phyloP scores from a whole-genome alignment of 2,888 invertebrate species.

The Drosophila seclusa region DNA sequence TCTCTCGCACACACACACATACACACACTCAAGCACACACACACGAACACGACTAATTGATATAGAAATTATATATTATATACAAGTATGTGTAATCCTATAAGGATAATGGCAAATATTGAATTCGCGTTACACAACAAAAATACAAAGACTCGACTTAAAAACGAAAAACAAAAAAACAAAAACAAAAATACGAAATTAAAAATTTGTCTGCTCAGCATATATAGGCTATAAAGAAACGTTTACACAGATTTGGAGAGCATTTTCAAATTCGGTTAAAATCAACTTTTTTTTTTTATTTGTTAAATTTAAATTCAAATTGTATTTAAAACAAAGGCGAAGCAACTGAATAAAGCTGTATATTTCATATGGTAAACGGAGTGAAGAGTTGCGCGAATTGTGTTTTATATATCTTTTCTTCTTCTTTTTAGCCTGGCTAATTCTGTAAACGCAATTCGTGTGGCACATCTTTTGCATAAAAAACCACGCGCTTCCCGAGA shows the following conservation, averaged over 20 bases:
- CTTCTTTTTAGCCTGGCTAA: slow-evolving; percentile 5
- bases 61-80: slow-evolving; percentile 65
- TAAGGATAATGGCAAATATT: slow-evolving; percentile 66
- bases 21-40: slow-evolving; percentile 11
- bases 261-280: slow-evolving; percentile 11
- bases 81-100: slow-evolving; percentile 64
- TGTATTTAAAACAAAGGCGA: slow-evolving; percentile 65
- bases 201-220: slow-evolving; percentile 71
- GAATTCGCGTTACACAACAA: slow-evolving; percentile 72
- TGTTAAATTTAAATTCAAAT: slow-evolving; percentile 54
- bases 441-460: slow-evolving; percentile 37
- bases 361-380: slow-evolving; percentile 75
- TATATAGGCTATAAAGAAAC: slow-evolving; percentile 55
- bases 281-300: slow-evolving; percentile 44
- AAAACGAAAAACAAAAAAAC: slow-evolving; percentile 39
- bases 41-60: slow-evolving; percentile 49
- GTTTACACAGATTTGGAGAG: slow-evolving; percentile 17
- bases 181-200: slow-evolving; percentile 36
- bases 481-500: slow-evolving; percentile 47
- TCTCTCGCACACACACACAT: slow-evolving; percentile 10
- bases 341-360: slow-evolving; percentile 76
- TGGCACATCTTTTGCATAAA: slow-evolving; percentile 53
- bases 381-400: not conserved
- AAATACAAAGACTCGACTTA: slow-evolving; percentile 73
- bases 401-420: not conserved